Evolutionary conservation across 2,113 vertebrate species (phyloP), one percentile per base, ranked within the genome.

Genomic region (Macrotus californicus): DNA sequence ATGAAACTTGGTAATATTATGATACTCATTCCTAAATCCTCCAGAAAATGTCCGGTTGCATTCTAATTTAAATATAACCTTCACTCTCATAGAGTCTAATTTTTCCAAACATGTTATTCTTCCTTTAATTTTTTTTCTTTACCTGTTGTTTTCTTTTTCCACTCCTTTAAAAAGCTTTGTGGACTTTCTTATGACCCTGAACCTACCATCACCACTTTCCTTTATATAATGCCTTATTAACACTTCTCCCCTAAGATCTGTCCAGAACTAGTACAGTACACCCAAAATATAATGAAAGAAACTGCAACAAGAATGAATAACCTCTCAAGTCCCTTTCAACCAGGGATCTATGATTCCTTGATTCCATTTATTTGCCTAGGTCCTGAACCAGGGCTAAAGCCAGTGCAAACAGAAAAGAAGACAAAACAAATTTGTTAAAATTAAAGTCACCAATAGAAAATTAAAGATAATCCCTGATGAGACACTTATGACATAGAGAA

Each of bases 371-470:
- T 50, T 18, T 41, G 4, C 26, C 73, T 90, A 50, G 54, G 77
- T n/a, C 52, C 79, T 86, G 82, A 89, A 61, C 39, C 26, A 70
- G 56, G 87, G 31, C 50, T 52, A 15, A 61, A 70, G 50, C 14
- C 90, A 75, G 24, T n/a, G 13, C 50, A 7, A 69, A 76, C 24
- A 72, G 61, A 85, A 69, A 69, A 43, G 15, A 72, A 77, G n/a
- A 89, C 46, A 81, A 93, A 82, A 93, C 7, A 82, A 82, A 83
- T 64, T 41, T 61, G 46, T 92, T 87, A 92, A 87, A 75, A 92
- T 95, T 82, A 89, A 87, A 92, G 43, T 50, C 50, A 89, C 16
- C 75, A 95, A 22, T 3, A 86, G 14, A 75, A 94, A 87, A 72
- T 29, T 75, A 92, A 94, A 41, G 13, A 46, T 50, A 86, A 82